Percentiles rank a stretch among this genome's conserved stretches.
Conservation (phyloP, 2,113 vertebrate genomes). For the Hoplias malabaricus region DNA sequence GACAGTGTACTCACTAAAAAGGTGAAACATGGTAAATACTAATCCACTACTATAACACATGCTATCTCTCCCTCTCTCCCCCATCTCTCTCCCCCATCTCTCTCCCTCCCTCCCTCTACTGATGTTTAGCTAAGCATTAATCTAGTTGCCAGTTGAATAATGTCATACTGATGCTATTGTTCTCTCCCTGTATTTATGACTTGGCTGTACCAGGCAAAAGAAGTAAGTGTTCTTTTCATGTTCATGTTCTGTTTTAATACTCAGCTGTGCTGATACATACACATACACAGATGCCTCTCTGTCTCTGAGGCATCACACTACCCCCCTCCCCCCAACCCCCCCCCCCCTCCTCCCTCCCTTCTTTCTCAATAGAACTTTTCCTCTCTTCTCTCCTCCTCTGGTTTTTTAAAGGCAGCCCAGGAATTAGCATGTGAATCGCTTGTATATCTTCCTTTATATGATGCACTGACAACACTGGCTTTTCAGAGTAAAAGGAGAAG, state of each 20-base stretch:
- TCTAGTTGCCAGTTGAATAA: slow-evolving; percentile 92
- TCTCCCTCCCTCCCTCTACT: slow-evolving; percentile 61
- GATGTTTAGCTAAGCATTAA: slow-evolving; percentile 99
- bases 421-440: slow-evolving; percentile 84
- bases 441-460: slow-evolving; percentile 86
- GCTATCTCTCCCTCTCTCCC: background rate
- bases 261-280: slow-evolving; percentile 97
- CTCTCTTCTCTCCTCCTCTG: slow-evolving; percentile 57
- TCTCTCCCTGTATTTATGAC: slow-evolving; percentile 93
- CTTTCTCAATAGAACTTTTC: slow-evolving; percentile 81
- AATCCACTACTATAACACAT: background rate
- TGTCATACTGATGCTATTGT: slow-evolving; percentile 98
- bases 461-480: slow-evolving; percentile 81
- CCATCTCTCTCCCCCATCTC: too few relatives aligned
- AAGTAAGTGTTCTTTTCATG: slow-evolving; percentile 96
- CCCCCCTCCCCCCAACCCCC: slow-evolving; percentile 47
- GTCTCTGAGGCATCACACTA: slow-evolving; percentile 79
- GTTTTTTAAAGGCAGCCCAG: slow-evolving; percentile 76
- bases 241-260: too few relatives aligned
- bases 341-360: slow-evolving; percentile 7
- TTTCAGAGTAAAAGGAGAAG: slow-evolving; percentile 53
- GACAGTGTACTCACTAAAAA: too few relatives aligned
- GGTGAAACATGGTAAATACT: too few relatives aligned
- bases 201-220: slow-evolving; percentile 97
- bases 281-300: slow-evolving; percentile 76